Evolutionary conservation across 2,113 vertebrate genomes (phyloP).

Genomic region (Passer domesticus): DNA sequence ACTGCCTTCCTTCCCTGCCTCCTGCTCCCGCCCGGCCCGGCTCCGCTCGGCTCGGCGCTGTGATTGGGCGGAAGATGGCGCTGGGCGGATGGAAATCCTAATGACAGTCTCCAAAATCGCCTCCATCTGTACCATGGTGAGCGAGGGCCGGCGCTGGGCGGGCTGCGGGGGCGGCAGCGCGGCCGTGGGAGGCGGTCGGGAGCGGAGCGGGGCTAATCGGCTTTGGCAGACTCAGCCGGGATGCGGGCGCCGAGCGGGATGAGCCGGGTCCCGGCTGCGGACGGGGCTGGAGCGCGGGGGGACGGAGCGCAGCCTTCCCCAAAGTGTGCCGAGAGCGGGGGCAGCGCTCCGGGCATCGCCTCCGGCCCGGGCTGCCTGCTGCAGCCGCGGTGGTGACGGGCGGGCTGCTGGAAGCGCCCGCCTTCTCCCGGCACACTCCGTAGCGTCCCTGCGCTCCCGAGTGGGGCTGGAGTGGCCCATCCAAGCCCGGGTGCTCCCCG

Average conservation of each 20-base stretch:
- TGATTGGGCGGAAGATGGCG: not conserved
- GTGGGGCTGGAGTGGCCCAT: not conserved
- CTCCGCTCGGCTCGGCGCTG: not conserved
- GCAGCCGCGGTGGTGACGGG: not conserved
- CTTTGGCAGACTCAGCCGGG: not conserved
- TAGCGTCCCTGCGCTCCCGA: fast-evolving
- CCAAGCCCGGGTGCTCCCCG: not conserved
- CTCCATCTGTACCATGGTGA: not conserved
- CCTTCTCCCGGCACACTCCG: fast-evolving
- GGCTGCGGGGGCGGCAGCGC: not conserved
- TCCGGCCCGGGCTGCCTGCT: fast-evolving
- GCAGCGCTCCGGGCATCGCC: not conserved
- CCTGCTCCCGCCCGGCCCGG: no score
- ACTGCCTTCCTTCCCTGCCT: no score
- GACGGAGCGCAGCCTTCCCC: not conserved
- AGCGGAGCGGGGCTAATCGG: slow-evolving; percentile 8
- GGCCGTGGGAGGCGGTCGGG: not conserved
- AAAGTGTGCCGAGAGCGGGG: not conserved
- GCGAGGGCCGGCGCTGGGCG: not conserved
- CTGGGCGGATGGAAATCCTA: not conserved
- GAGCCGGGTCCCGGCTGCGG: not conserved
- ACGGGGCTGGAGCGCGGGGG: not conserved
- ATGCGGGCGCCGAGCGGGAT: not conserved
- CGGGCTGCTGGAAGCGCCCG: not conserved
- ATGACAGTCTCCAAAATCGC: not conserved